Evolutionary conservation across 2,113 vertebrate genomes (phyloP), one percentile per base, ranked within the genome.

Genomic region (Hydrochoerus hydrochaeris): DNA sequence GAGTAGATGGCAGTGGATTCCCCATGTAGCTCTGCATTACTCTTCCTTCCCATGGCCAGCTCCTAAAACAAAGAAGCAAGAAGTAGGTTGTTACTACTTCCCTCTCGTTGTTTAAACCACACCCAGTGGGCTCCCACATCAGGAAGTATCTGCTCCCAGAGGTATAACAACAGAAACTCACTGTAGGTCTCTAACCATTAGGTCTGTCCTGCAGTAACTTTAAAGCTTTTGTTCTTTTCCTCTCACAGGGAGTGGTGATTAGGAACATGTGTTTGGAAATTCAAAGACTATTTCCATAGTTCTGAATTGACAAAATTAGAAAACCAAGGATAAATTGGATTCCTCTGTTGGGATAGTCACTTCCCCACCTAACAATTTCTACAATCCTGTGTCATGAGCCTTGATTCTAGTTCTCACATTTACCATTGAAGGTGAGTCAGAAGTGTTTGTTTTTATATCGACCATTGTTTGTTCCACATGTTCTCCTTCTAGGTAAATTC

Each of bases 211-310:
- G 62, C 71, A 77, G 16, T 77, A 32, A 89, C 49, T 95, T 93
- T 73, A 46, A 60, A 93, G 89, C 54, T 62, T 32, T 13, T 58
- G 2, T 52, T 92, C 26, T 82, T 90, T 95, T 88, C 65, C 62
- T 73, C 6, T 46, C 38, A 22, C 24, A 44, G 49, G 57, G 88
- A 77, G 24, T 58, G 69, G 49, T 93, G 57, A 96, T 94, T 63
- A 90, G 41, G 77, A 96, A 90, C 95, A 88, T 49, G 26, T 96
- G 92, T 85, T 65, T 82, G 26, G 57, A 93, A 97, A 93, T 46
- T 17, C 22, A 73, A 87, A 89, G 60, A 52, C 28, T 78, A n/a
- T 75, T 94, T 77, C 69, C 44, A 73, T 17, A 85, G 52, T 69
- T 91, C 10, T 69, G 46, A 95, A 75, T 67, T 41, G 81, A 91